These are phyloP conservation scores for Troilus luridus DNA, from an alignment of 2,888 invertebrate species.

Conservation along the genomic window DNA sequence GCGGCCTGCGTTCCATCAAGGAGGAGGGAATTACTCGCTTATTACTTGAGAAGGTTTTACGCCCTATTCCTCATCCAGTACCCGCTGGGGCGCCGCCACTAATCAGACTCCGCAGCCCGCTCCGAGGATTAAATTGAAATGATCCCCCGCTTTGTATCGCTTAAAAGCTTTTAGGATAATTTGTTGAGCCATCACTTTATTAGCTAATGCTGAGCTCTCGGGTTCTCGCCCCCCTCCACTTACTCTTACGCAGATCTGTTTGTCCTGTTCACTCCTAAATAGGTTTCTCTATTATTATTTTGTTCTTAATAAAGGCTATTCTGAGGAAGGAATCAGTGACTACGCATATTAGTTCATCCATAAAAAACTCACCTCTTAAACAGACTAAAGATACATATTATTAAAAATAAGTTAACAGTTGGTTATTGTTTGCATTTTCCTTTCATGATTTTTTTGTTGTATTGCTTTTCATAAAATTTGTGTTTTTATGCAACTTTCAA, in stretches of 20 bases:
- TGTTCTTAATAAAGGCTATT: background rate
- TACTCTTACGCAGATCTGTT: background rate
- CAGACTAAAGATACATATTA: too few species aligned
- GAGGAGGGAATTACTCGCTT: conserved; percentile 13
- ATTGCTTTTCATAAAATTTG: too few species aligned
- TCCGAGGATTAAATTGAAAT: conserved; percentile 4
- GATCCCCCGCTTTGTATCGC: conserved; percentile 3
- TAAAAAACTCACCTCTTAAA: too few species aligned
- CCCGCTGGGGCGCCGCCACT: background rate
- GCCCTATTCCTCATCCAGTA: background rate
- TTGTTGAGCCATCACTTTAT: conserved; percentile 10
- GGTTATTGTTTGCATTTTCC: too few species aligned
- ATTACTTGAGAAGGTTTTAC: conserved; percentile 17
- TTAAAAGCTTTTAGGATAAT: conserved; percentile 47
- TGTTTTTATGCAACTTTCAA: too few species aligned
- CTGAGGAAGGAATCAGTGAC: background rate
- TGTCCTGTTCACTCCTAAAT: background rate
- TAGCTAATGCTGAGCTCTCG: conserved; percentile 19
- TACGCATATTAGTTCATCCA: too few species aligned
- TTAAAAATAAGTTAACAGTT: too few species aligned
- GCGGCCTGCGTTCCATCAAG: background rate
- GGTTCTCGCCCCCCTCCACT: background rate
- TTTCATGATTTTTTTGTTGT: too few species aligned
- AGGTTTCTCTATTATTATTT: background rate
- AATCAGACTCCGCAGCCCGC: background rate